Evolutionary conservation across 2,888 invertebrate species (phyloP), one percentile per base, ranked within the genome.

Genomic region (Trachelus troglodyta): DNA sequence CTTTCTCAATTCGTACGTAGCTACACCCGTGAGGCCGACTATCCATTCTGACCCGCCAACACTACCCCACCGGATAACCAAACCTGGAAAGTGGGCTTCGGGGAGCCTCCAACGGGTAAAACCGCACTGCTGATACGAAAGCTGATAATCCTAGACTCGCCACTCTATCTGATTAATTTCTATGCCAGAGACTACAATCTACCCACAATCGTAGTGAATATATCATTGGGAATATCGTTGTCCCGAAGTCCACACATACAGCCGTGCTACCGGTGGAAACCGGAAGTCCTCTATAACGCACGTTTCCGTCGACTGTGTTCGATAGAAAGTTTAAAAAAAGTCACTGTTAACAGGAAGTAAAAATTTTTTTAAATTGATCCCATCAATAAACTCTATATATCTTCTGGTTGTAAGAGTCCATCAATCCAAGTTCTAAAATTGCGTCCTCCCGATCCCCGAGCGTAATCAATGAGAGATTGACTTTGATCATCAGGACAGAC

Each of bases 101-200:
- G 83, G 82, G 85, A 34, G 83, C 83, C 81, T 83, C 81, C 77
- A 75, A 81, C 83, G 74, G 77, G 80, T 81, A 81, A 85, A 85
- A 84, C 85, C 84, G 77, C 84, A 80, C 81, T 77, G 84, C 82
- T 82, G 85, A 86, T 84, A 82, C 77, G 83, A 82, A 85, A 83
- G 81, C 84, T 83, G 86, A 87, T 87, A 87, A 87, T 86, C 84
- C 85, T 79, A 76, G 82, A 75, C 79, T 81, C 83, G 81, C 83
- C 84, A 84, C 84, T 85, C 80, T 78, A 80, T 78, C 83, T 84
- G 86, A 87, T 87, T 87, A 87, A 87, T 87, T 87, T 83, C 87
- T 56, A 56, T 23, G 56, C 56, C 56, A 56, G 56, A 56, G 56
- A 56, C 56, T 56, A 56, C 56, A 23, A 56, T 56, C 56, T 56